Conservation (phyloP, 1,140 invertebrate species). For the Drosophila tsacasi region DNA sequence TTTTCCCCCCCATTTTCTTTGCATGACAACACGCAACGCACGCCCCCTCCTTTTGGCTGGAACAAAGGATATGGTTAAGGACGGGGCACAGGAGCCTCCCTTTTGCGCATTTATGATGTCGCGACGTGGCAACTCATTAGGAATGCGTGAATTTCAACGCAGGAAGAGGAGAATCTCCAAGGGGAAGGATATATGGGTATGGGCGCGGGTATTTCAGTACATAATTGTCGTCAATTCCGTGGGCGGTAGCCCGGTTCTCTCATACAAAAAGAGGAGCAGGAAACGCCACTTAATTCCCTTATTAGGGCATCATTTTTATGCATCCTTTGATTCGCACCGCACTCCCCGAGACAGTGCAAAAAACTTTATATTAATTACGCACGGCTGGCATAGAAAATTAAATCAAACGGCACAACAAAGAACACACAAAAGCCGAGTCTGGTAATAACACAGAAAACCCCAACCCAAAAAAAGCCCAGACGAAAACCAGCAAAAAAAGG, state of each 20-base stretch:
- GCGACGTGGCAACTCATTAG: slow-evolving; percentile 59
- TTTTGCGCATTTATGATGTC: slow-evolving; percentile 59
- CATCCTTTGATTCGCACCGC: slow-evolving; percentile 51
- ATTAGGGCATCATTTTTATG: slow-evolving; percentile 48
- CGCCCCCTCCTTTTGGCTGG: slow-evolving; percentile 2
- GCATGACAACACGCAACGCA: slow-evolving; percentile 68
- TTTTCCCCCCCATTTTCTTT: slow-evolving; percentile 18
- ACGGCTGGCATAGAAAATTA: slow-evolving; percentile 63
- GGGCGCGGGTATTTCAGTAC: slow-evolving; percentile 6
- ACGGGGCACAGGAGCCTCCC: slow-evolving; percentile 1
- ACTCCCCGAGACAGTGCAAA: slow-evolving; percentile 34
- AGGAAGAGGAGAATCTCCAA: not conserved
- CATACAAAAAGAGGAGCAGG: slow-evolving; percentile 16
- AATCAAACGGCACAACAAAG: slow-evolving; percentile 60
- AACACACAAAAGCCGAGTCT: slow-evolving; percentile 25
- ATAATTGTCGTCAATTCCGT: slow-evolving; percentile 39
- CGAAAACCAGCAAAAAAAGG: slow-evolving; percentile 44
- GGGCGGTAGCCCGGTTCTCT: slow-evolving; percentile 8
- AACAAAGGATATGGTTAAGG: not conserved
- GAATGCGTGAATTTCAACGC: slow-evolving; percentile 69
- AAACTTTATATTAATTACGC: slow-evolving; percentile 57
- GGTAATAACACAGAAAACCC: slow-evolving; percentile 25
- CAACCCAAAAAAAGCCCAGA: not conserved
- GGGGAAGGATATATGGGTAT: not conserved
- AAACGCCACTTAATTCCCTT: slow-evolving; percentile 41